Percentiles rank a stretch among this genome's conserved stretches.
Evolutionary conservation across 2,888 invertebrate species (phyloP).

Genomic region (Junonia oenone): DNA sequence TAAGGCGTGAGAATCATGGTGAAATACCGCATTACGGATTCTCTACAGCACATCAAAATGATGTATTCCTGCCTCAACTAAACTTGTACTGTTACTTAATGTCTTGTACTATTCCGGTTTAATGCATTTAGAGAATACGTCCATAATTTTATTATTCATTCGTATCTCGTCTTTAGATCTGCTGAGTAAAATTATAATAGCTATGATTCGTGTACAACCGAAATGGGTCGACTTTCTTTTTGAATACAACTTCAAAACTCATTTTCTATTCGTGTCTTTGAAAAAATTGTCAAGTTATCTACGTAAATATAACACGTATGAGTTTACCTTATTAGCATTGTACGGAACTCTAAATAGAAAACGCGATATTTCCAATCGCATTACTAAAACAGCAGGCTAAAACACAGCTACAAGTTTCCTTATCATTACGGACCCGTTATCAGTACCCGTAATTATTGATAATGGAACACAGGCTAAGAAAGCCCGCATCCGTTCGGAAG

Average conservation of each 20-base stretch:
- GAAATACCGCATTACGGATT: conserved; percentile 54
- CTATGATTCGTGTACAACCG: background rate
- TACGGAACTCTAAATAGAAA: conserved; percentile 10
- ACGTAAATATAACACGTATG: background rate
- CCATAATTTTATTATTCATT: conserved; percentile 11
- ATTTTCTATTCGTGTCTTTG: too few species aligned
- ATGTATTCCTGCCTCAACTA: conserved; percentile 35
- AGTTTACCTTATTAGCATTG: background rate
- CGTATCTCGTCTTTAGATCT: conserved; percentile 9
- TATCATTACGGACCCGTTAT: conserved; percentile 27
- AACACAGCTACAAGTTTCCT: conserved; percentile 22
- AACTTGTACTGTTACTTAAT: conserved; percentile 31
- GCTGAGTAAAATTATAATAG: background rate
- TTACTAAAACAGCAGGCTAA: conserved; percentile 9
- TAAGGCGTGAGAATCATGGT: conserved; percentile 51
- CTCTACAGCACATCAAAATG: conserved; percentile 56
- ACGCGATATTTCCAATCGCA: conserved; percentile 2
- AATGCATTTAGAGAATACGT: conserved; percentile 25
- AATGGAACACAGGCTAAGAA: conserved; percentile 33
- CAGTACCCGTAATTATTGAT: conserved; percentile 33
- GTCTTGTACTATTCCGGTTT: conserved; percentile 31
- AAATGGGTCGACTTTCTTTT: background rate
- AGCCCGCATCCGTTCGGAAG: conserved; percentile 40
- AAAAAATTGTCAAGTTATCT: too few species aligned
- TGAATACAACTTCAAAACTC: background rate